A percentile compares a stretch with the other conserved stretches of the same genome.
These are phyloP conservation scores for Macrostomum lignano DNA, from an alignment of 1,140 invertebrate genomes.

Conservation along the genomic window DNA sequence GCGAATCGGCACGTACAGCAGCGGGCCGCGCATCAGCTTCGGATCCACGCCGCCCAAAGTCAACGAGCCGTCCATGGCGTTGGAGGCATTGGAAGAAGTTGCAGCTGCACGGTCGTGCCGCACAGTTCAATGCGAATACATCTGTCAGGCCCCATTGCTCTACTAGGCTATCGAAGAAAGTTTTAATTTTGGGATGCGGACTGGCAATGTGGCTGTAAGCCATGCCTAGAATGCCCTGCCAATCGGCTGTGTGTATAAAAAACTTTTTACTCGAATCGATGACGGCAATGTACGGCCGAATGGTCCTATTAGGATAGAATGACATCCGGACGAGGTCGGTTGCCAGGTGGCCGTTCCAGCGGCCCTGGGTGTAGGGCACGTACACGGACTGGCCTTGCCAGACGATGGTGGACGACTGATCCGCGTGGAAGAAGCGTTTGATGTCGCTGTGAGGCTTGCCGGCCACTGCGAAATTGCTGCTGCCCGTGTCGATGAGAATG, in stretches of 20 bases:
- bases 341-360: slow-evolving; percentile 24
- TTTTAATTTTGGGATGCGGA: slow-evolving; percentile 7
- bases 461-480: slow-evolving; percentile 30
- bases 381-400: slow-evolving; percentile 9
- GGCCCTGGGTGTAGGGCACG: slow-evolving; percentile 24
- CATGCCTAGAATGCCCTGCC: slow-evolving; percentile 30
- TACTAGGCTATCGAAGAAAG: slow-evolving; percentile 17
- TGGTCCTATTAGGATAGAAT: slow-evolving; percentile 7
- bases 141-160: slow-evolving; percentile 9
- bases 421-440: slow-evolving; percentile 14
- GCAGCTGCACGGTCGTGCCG: slow-evolving; percentile 9
- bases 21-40: slow-evolving; percentile 11
- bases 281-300: background rate
- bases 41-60: slow-evolving; percentile 15
- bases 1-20: slow-evolving; percentile 16
- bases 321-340: slow-evolving; percentile 14
- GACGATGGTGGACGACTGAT: slow-evolving; percentile 16
- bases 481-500: slow-evolving; percentile 29
- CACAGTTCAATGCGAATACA: slow-evolving; percentile 21
- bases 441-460: slow-evolving; percentile 13
- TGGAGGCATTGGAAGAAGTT: too few species aligned
- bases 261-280: background rate
- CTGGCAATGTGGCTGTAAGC: slow-evolving; percentile 22
- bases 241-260: slow-evolving; percentile 26
- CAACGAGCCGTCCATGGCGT: too few species aligned